These are phyloP conservation scores for Acanthosoma haemorrhoidale DNA, from an alignment of 2,888 invertebrate genomes.

Conservation along the genomic window DNA sequence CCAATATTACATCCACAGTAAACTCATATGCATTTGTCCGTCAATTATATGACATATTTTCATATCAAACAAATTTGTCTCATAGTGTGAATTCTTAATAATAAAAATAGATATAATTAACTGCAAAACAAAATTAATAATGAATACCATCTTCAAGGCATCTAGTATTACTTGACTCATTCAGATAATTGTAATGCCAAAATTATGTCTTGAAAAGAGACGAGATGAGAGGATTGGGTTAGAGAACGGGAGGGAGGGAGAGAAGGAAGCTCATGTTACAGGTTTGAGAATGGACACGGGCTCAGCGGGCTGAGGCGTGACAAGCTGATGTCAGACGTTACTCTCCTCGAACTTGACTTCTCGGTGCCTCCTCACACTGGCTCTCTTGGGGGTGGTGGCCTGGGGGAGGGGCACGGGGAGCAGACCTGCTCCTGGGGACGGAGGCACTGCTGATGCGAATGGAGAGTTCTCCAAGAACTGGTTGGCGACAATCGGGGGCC, in stretches of 20 bases:
- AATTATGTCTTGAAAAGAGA: not conserved
- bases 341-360: slow-evolving; percentile 44
- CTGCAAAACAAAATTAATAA: too few relatives aligned
- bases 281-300: slow-evolving; percentile 24
- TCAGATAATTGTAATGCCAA: slow-evolving; percentile 4
- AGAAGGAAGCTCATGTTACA: slow-evolving; percentile 31
- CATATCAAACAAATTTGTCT: too few relatives aligned
- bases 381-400: slow-evolving; percentile 32
- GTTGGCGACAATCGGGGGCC: slow-evolving; percentile 66
- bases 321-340: slow-evolving; percentile 39
- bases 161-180: too few relatives aligned
- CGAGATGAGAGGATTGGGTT: not conserved
- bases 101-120: too few relatives aligned
- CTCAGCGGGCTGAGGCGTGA: slow-evolving; percentile 7
- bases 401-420: slow-evolving; percentile 29
- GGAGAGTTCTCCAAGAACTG: slow-evolving; percentile 67
- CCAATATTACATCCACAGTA: too few relatives aligned
- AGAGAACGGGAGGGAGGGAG: not conserved
- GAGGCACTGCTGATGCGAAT: slow-evolving; percentile 47
- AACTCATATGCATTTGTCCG: too few relatives aligned
- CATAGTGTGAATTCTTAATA: too few relatives aligned
- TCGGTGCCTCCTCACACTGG: slow-evolving; percentile 36
- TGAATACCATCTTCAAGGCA: too few relatives aligned
- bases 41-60: too few relatives aligned
- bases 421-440: slow-evolving; percentile 23